Evolutionary conservation across 2,888 invertebrate species (phyloP), one percentile per base, ranked within the genome.

Genomic region (Ophion slaviceki): DNA sequence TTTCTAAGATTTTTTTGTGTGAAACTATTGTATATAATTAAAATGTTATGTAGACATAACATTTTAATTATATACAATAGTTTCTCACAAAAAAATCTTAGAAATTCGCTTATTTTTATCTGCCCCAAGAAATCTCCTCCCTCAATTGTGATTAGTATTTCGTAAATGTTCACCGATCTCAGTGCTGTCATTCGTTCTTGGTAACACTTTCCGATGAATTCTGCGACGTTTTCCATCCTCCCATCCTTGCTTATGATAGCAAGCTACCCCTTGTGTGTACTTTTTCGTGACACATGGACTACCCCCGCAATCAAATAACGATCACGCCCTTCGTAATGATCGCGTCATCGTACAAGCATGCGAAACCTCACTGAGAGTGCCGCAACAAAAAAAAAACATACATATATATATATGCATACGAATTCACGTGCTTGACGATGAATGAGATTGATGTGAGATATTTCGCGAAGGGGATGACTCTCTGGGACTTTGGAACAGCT

Each of bases 311-410:
- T 92, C 91, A 92, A 92, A 92, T 90, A 90, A 88, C 91, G 90
- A 92, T 92, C 91, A 91, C 91, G 89, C 91, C 90, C 90, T 67
- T 67, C 88, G 88, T 90, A 91, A 91, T 92, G 91, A 91, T 91
- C 89, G 89, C 89, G 88, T 88, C 91, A 62, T 70, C 40, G 62
- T 57, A 28, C 70, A 47, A 70, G 78, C 78, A 84, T 71, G 66
- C 75, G 64, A 71, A 84, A 59, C 59, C 75, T 83, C 47, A 40
- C 66, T 47, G 47, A 71, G 36, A 71, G 64, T 71, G 66, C 79
- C 70, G 8, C 61, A 32, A 40, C 66, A 61, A 76, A 75, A 32
- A 72, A 75, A 32, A 59, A 1, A 59, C 36, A 67, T 20, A 32
- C 28, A 36, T 10, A 53, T 68, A 11, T 68, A 32, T 70, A 59